Evolutionary conservation across 2,113 vertebrate genomes (phyloP).

Genomic region (Nyctibius bracteatus): DNA sequence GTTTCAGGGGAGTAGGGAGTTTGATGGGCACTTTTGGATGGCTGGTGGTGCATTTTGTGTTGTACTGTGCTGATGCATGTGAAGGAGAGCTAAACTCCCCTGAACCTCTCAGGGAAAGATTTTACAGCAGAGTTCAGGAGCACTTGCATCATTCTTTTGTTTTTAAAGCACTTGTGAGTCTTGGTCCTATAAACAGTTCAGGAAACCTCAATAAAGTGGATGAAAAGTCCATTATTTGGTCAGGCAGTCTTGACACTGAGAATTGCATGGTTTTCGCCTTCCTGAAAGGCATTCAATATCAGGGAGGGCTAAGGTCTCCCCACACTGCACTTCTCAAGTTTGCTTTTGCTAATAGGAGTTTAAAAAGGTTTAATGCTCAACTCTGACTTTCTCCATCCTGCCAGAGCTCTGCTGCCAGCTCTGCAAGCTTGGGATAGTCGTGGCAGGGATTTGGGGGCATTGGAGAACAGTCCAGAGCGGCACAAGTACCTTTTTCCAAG

Average conservation of each 20-base stretch:
- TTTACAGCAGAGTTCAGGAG: neutral
- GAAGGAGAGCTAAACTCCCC: neutral
- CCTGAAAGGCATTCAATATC: neutral
- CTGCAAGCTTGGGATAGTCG: fast-evolving
- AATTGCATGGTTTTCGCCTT: neutral
- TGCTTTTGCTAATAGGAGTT: neutral
- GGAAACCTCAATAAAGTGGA: neutral
- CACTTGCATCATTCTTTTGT: neutral
- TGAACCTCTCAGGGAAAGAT: neutral
- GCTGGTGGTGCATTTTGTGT: neutral
- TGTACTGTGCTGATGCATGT: fast-evolving
- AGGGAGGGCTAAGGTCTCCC: neutral
- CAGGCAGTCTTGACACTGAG: neutral
- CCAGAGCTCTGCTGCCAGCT: neutral
- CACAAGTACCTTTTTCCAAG: neutral
- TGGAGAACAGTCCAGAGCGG: neutral
- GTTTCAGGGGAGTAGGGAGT: neutral
- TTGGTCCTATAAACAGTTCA: neutral
- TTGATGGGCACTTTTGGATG: neutral
- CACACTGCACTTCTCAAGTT: neutral
- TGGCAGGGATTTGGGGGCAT: neutral
- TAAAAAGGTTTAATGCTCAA: neutral
- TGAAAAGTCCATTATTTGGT: neutral
- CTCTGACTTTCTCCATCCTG: neutral
- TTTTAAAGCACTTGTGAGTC: neutral